Base-by-base conservation (phyloP, 2,888 invertebrate genomes). In the Rhynchonema sp. region DNA sequence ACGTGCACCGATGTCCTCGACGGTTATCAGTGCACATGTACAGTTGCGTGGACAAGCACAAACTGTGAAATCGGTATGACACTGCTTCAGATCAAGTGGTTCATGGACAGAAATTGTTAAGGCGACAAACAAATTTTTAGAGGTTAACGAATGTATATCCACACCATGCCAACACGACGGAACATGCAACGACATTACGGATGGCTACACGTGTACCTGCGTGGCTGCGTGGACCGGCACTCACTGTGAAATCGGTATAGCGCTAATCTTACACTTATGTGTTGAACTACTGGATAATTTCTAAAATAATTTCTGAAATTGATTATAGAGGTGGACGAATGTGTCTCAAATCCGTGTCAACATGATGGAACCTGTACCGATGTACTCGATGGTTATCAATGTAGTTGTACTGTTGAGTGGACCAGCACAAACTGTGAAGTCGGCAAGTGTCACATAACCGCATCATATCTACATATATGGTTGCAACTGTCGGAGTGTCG, bases 351-450 rank as follows among this genome's bases (percentile, higher is more conserved):
- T n/a, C 58, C 58, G 17, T 58, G 58, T 26, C 28, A 46, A 22
- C 17, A 58, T n/a, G 58, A 49, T 3, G 58, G 25, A 6, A 53
- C 52, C 53, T 58, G 58, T 29, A 58, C 9, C 26, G 25, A 58
- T 30, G 20, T 57, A 6, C 20, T 30, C 13, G 23, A 3, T 23
- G 22, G 38, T 17, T 57, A 57, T 26, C 9, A 9, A 1, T 90
- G 89, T 73, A 84, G 84, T 63, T 90, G 88, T 69, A 86, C 85
- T 22, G 79, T 82, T n/a, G 89, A 89, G 20, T 89, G 86, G 76
- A 88, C 89, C 77, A 89, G 88, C 55, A 79, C 84, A 26, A 85
- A 87, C 71, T 88, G 88, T 72, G 88, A 88, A 80, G 87, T 87
- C 79, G 87, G 87, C 86, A 17, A 30, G 52, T 20, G 20, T 22